Conservation (phyloP, 2,888 invertebrate species). For the Cheilosia variabilis region DNA sequence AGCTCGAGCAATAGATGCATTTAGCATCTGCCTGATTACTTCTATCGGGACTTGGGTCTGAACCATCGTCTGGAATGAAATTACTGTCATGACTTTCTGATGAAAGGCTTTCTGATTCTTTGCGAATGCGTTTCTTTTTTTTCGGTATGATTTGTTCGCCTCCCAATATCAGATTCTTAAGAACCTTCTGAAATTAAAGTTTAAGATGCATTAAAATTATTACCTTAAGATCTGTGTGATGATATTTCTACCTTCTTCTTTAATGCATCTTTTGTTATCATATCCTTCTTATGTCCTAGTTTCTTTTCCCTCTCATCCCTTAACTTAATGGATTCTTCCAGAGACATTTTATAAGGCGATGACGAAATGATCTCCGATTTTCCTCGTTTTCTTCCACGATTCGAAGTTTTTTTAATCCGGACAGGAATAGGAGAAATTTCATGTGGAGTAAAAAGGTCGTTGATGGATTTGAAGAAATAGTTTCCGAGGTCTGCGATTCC, state of each 20-base stretch:
- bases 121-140: neutral
- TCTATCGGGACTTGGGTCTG: slow-evolving; percentile 15
- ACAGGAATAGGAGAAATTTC: slow-evolving; percentile 24
- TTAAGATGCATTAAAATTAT: slow-evolving; percentile 19
- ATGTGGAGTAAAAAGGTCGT: slow-evolving; percentile 8
- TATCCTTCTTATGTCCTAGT: neutral
- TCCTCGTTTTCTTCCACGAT: slow-evolving; percentile 33
- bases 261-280: slow-evolving; percentile 11
- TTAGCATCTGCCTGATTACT: neutral
- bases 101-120: slow-evolving; percentile 33
- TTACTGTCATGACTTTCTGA: slow-evolving; percentile 43
- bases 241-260: slow-evolving; percentile 27
- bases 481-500: too few relatives aligned
- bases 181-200: slow-evolving; percentile 40
- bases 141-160: neutral
- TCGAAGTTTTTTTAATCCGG: slow-evolving; percentile 22
- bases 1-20: slow-evolving; percentile 41
- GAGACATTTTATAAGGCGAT: slow-evolving; percentile 9
- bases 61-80: slow-evolving; percentile 21
- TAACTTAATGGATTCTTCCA: slow-evolving; percentile 31
- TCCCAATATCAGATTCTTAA: slow-evolving; percentile 15
- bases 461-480: too few relatives aligned
- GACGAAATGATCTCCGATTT: slow-evolving; percentile 32
- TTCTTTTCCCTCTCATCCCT: neutral
- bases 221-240: neutral